Evolutionary conservation across 2,797 vertebrate genomes (phyloP).

Genomic region (Tarsius wallacei): DNA sequence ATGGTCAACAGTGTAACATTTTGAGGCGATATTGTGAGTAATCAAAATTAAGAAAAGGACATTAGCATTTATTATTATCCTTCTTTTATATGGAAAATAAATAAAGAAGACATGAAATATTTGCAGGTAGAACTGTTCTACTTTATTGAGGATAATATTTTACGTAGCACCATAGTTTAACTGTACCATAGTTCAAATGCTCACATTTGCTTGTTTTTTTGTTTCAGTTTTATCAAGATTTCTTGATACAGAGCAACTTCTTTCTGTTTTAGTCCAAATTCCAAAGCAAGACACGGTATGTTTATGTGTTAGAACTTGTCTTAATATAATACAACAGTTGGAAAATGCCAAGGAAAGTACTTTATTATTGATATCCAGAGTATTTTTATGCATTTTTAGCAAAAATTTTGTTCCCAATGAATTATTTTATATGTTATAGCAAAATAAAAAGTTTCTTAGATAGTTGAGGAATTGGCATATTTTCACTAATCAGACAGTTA

Average conservation of each 20-base stretch:
- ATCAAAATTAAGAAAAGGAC: constrained; percentile 34
- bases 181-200: constrained; percentile 38
- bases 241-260: constrained; percentile 97
- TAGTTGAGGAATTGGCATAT: constrained; percentile 44
- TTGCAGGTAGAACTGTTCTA: constrained; percentile 3
- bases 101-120: constrained; percentile 10
- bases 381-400: constrained; percentile 16
- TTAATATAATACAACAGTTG: constrained; percentile 46
- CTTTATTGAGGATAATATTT: constrained; percentile 63
- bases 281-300: constrained; percentile 98
- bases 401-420: not conserved
- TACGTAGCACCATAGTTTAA: constrained; percentile 47
- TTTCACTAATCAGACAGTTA: constrained; percentile 56
- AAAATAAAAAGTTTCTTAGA: constrained; percentile 25
- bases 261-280: constrained; percentile 97
- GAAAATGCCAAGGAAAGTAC: constrained; percentile 24
- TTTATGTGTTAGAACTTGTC: constrained; percentile 67
- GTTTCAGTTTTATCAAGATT: constrained; percentile 96
- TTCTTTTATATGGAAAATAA: not conserved
- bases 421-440: not conserved
- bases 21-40: not conserved
- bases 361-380: constrained; percentile 14
- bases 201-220: constrained; percentile 61
- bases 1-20: not conserved
- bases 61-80: constrained; percentile 42